A percentile compares a stretch with the other conserved stretches of the same genome.
These are phyloP conservation scores for Guaruba guarouba DNA, from an alignment of 2,113 vertebrate genomes.

Conservation along the genomic window DNA sequence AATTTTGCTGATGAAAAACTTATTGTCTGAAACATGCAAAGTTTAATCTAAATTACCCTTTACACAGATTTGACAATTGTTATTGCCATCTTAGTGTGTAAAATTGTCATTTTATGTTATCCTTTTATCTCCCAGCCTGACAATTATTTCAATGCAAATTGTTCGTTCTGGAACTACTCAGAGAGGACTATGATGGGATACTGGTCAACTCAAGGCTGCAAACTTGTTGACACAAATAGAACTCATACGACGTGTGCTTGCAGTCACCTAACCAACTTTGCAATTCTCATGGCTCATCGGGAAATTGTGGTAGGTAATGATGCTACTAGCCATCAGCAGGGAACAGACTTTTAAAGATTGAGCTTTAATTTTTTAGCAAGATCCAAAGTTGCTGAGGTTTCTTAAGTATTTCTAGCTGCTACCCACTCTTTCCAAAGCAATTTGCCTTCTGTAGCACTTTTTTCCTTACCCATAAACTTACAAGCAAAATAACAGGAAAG, in stretches of 20 bases:
- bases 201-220: constrained; percentile 99
- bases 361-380: not conserved
- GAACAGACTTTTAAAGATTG: constrained; percentile 41
- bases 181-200: constrained; percentile 99
- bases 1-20: constrained; percentile 73
- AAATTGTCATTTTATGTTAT: constrained; percentile 71
- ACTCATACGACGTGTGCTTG: constrained; percentile 96
- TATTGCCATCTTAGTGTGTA: constrained; percentile 53
- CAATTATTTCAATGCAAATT: constrained; percentile 99
- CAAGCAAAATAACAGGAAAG: not conserved
- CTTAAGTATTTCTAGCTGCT: not conserved
- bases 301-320: constrained; percentile 86
- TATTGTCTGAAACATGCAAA: constrained; percentile 73
- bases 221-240: constrained; percentile 93
- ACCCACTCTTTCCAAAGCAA: not conserved
- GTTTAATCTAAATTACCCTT: constrained; percentile 76
- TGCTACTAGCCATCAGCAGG: constrained; percentile 27
- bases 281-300: constrained; percentile 95
- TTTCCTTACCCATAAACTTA: not conserved
- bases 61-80: constrained; percentile 67
- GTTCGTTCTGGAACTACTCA: constrained; percentile 99
- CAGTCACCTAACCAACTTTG: constrained; percentile 98
- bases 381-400: not conserved
- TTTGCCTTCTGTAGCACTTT: not conserved
- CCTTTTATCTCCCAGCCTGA: constrained; percentile 86